Evolutionary conservation across 2,888 invertebrate genomes (phyloP).

Genomic region (Ethmia dodecea): DNA sequence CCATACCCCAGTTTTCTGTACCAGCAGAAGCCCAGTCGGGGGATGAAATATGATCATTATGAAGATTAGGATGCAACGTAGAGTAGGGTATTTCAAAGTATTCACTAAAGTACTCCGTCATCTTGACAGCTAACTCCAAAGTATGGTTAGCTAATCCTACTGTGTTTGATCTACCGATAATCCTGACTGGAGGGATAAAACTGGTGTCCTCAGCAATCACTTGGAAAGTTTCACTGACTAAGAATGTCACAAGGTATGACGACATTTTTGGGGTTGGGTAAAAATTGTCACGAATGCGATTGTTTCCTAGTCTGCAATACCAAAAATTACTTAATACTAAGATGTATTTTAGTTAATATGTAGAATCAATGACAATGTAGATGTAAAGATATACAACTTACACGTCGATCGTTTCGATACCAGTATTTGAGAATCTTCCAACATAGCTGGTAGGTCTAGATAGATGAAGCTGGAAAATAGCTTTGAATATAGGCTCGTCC

Average conservation of each 20-base stretch:
- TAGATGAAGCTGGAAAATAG: slow-evolving; percentile 83
- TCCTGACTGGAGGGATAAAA: slow-evolving; percentile 51
- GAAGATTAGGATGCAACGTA: slow-evolving; percentile 44
- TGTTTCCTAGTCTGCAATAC: slow-evolving; percentile 27
- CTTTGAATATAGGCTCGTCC: slow-evolving; percentile 90
- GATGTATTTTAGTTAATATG: neutral
- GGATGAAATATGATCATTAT: slow-evolving; percentile 62
- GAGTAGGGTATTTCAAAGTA: slow-evolving; percentile 57
- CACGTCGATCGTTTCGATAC: slow-evolving; percentile 33
- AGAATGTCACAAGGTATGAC: slow-evolving; percentile 90
- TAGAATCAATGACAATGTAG: neutral
- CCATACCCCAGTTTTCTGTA: slow-evolving; percentile 73
- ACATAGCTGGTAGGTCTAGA: slow-evolving; percentile 69
- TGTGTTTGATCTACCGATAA: slow-evolving; percentile 64
- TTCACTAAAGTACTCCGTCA: slow-evolving; percentile 55
- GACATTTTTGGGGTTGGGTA: slow-evolving; percentile 83
- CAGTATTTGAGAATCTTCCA: slow-evolving; percentile 80
- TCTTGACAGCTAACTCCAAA: slow-evolving; percentile 46
- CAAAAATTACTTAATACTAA: neutral
- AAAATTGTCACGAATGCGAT: slow-evolving; percentile 52
- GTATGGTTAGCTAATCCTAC: slow-evolving; percentile 45
- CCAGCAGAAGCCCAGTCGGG: slow-evolving; percentile 72
- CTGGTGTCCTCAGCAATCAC: slow-evolving; percentile 52
- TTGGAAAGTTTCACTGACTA: slow-evolving; percentile 77
- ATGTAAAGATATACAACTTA: slow-evolving; percentile 27